Percentiles rank a stretch among this genome's conserved stretches.
phyloP scores from a whole-genome alignment of 1,140 invertebrate species.

The Platyscapa corneri region DNA sequence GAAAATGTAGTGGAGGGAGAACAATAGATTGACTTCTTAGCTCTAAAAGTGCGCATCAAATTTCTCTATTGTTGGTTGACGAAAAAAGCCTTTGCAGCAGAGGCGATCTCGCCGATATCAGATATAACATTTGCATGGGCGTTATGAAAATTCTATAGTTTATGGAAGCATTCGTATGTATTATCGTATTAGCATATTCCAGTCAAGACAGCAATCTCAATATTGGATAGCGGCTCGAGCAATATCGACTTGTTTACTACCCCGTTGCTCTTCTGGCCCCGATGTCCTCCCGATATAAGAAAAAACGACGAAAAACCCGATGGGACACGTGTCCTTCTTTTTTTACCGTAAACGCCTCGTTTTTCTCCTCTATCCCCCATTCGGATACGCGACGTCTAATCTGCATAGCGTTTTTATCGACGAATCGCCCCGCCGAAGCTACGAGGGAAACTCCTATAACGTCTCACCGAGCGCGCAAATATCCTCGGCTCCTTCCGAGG shows the following conservation, averaged over 20 bases:
- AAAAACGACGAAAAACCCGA: slow-evolving; percentile 46
- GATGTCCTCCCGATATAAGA: slow-evolving; percentile 56
- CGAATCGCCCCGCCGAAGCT: slow-evolving; percentile 20
- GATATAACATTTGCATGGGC: slow-evolving; percentile 71
- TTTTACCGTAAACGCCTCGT: slow-evolving; percentile 61
- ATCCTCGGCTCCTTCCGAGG: background rate
- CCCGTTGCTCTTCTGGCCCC: slow-evolving; percentile 56
- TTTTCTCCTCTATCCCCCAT: slow-evolving; percentile 57
- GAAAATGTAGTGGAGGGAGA: background rate
- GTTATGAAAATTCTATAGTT: slow-evolving; percentile 76
- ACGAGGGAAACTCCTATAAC: slow-evolving; percentile 32
- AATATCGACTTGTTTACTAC: slow-evolving; percentile 72
- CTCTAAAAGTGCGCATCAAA: slow-evolving; percentile 42
- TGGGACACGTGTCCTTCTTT: slow-evolving; percentile 63
- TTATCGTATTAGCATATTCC: slow-evolving; percentile 75
- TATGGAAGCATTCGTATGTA: slow-evolving; percentile 75
- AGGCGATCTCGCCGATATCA: slow-evolving; percentile 69
- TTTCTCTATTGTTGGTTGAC: slow-evolving; percentile 29
- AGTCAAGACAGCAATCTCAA: slow-evolving; percentile 74
- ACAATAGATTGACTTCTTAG: slow-evolving; percentile 35
- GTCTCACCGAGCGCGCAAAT: slow-evolving; percentile 24
- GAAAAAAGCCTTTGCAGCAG: slow-evolving; percentile 37
- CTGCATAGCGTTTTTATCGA: slow-evolving; percentile 61
- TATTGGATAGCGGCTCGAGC: slow-evolving; percentile 70
- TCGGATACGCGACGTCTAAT: slow-evolving; percentile 53